Base-by-base conservation (phyloP, 2,113 vertebrate genomes). In the Eubucco bourcierii region DNA sequence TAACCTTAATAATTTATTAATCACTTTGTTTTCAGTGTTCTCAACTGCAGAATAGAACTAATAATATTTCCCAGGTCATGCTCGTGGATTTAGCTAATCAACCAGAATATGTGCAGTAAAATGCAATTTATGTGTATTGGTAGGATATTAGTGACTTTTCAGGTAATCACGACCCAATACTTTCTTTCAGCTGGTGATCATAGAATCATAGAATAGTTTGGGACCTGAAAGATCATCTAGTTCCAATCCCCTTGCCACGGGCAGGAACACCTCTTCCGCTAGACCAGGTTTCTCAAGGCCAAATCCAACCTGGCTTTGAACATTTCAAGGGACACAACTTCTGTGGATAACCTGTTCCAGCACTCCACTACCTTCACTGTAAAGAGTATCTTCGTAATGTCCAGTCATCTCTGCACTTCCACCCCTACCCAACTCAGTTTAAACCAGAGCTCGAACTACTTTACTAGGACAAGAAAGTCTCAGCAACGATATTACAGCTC, bases 361-460 rank as follows among this genome's bases (percentile, higher is more conserved):
- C 31, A 31, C 11, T 28, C 29, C 55, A 58, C 55, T 18, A 58
- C 28, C 55, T 13, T 58, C 55, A 58, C 23, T 52, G 23, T 52
- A 52, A 25, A 52, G 11, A 52, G 24, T 12, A 6, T 25, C 50
- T 25, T 52, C 55, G 12, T 52, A 52, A 25, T 52, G 24, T 52
- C 23, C 23, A 25, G 12, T 25, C 23, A 13, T 24, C 50, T 52
- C 11, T 52, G 50, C 50, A 52, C 23, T 66, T 4, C 70, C 16
- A 27, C 31, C 10, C 6, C 21, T 5, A 21, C 12, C 39, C 33
- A 39, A 28, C 53, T 47, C 0, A 0, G 25, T 41, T 37, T 37
- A 64, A 84, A 90, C 33, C 39, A 61, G 23, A 72, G 77, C 18
- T 12, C 29, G 15, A 68, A 10, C 83, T 19, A 10, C 19, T 55